A percentile compares a stretch with the other conserved stretches of the same genome.
Conservation (phyloP, 2,888 invertebrate species). For the Eupithecia abbreviata region DNA sequence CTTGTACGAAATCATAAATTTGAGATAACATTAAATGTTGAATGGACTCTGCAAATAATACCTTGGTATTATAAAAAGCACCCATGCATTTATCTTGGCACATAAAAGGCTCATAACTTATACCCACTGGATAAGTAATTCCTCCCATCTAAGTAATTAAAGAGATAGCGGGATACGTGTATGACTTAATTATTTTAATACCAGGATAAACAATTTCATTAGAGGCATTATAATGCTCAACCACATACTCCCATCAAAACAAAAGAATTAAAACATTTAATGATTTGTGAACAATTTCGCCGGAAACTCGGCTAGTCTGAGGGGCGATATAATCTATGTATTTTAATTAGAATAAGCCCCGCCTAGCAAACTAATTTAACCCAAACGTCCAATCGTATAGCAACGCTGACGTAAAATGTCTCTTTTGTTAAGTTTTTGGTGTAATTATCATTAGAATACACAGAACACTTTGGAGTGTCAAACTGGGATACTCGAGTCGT, state of each 20-base stretch:
- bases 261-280: constrained; percentile 46
- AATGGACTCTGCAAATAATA: constrained; percentile 1
- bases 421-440: constrained; percentile 44
- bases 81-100: constrained; percentile 4
- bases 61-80: constrained; percentile 3
- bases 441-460: constrained; percentile 8
- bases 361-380: constrained; percentile 62
- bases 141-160: constrained; percentile 27
- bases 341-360: constrained; percentile 50
- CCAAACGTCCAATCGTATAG: constrained; percentile 79
- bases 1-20: neutral
- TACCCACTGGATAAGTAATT: constrained; percentile 23
- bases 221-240: constrained; percentile 40
- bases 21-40: neutral
- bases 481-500: constrained; percentile 35
- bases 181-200: constrained; percentile 33
- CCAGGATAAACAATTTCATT: constrained; percentile 34
- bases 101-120: constrained; percentile 20
- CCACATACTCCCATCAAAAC: constrained; percentile 43
- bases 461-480: constrained; percentile 40
- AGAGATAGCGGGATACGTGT: constrained; percentile 25
- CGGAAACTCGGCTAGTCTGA: constrained; percentile 42
- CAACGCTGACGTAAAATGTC: constrained; percentile 70
- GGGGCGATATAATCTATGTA: constrained; percentile 44
- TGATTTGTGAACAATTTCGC: constrained; percentile 48